Evolutionary conservation across 2,888 invertebrate species (phyloP).

Genomic region (Meiosimyza platycephala): DNA sequence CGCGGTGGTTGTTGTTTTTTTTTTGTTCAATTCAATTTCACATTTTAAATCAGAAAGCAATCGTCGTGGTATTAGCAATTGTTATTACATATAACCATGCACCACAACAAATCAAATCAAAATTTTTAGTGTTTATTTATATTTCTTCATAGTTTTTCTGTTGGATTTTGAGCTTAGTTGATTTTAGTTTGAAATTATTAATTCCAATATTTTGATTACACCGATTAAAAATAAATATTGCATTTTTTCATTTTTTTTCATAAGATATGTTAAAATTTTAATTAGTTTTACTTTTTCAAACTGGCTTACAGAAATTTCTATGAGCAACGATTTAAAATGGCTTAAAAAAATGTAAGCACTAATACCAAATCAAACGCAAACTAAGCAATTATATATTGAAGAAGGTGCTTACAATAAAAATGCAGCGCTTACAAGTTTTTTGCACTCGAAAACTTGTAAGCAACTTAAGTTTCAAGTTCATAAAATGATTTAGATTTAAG

Average conservation of each 20-base stretch:
- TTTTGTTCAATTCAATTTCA: not conserved
- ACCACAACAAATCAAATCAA: not conserved
- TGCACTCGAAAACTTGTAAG: too few species aligned
- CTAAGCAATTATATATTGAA: not conserved
- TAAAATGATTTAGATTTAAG: too few species aligned
- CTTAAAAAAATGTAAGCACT: not conserved
- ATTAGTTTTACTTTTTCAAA: too few species aligned
- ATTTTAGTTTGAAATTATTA: not conserved
- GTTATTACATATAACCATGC: too few species aligned
- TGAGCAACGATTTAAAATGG: too few species aligned
- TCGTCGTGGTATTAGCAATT: not conserved
- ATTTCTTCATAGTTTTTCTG: too few species aligned
- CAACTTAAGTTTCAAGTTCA: too few species aligned
- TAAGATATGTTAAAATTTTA: too few species aligned
- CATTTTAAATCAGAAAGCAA: conserved; percentile 1
- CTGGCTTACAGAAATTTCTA: too few species aligned
- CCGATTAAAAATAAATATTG: not conserved
- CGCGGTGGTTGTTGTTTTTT: not conserved
- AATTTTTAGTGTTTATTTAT: not conserved
- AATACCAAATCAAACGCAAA: not conserved
- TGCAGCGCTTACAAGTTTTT: not conserved
- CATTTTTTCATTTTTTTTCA: too few species aligned
- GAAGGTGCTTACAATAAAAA: not conserved
- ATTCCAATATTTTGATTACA: not conserved
- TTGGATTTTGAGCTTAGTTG: too few species aligned